Evolutionary conservation across 1,140 invertebrate genomes (phyloP), one percentile per base, ranked within the genome.

Genomic region (Drosophila jambulina): DNA sequence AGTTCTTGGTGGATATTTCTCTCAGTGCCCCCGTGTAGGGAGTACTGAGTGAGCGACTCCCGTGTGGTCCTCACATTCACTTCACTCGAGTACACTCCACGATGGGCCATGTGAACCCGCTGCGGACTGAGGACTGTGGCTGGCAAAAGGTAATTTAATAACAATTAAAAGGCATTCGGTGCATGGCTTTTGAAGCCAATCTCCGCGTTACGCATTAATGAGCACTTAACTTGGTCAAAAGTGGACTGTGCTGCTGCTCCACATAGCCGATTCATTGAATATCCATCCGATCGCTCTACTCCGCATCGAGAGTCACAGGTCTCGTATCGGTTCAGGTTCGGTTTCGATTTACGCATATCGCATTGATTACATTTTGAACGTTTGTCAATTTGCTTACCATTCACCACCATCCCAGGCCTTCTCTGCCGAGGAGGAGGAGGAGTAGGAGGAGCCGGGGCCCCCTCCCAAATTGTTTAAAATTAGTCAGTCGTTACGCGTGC

Each of bases 221-320:
- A 82, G 84, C 90, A 91, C 85, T 90, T 91, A 91, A 91, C 81
- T 91, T 91, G 88, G 88, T 91, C 88, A 91, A 91, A 91, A 91
- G 72, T 85, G 83, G 78, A 60, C 67, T 54, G 51, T 54, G 48
- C 27, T 54, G 51, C 15, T 78, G 82, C 80, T 79, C 80, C 84
- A 86, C 82, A 87, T 82, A 82, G 67, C 40, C 38, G 40, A 56
- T 38, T 68, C 49, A 67, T 45, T 53, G 61, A 63, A 62, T 63
- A 54, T 63, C 61, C 51, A 53, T 56, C 34, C 69, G 29, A 48
- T 23, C 65, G 32, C 53, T 38, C 15, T 38, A 38, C 53, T 51
- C 69, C 42, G 51, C 57, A 43, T 45, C 48, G 45, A 74, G 29
- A 75, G 45, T 42, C 40, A 54, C 74, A 80, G 68, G 62, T 87